A percentile compares a stretch with the other conserved stretches of the same genome.
phyloP scores from a whole-genome alignment of 2,797 vertebrate genomes.

The Linurgus olivaceus region DNA sequence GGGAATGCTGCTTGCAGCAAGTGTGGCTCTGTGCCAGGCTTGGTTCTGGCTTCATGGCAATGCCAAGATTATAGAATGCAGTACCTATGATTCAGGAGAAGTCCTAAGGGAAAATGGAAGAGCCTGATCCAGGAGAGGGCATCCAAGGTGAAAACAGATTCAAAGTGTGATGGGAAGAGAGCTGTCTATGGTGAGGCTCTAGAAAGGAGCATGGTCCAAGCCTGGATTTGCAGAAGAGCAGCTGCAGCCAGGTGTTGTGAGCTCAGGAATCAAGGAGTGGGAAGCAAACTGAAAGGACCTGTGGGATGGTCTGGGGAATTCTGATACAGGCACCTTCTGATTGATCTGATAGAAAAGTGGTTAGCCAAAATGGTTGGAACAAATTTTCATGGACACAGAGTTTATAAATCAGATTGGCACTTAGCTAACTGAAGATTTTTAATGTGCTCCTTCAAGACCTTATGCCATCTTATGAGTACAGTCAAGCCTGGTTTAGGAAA shows the following conservation, averaged over 20 bases:
- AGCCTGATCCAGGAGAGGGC: not conserved
- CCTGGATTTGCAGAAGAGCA: not conserved
- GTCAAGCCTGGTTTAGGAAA: not conserved
- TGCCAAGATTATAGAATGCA: not conserved
- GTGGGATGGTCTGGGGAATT: not conserved
- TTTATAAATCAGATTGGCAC: not conserved
- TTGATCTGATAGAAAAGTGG: not conserved
- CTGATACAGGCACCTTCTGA: not conserved
- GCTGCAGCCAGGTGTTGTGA: not conserved
- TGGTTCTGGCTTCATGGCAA: not conserved
- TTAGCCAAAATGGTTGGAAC: not conserved
- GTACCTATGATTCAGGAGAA: not conserved
- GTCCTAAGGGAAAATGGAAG: not conserved
- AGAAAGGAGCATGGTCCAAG: not conserved
- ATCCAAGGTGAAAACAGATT: not conserved
- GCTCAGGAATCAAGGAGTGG: not conserved
- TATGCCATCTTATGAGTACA: not conserved
- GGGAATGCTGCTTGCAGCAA: not conserved
- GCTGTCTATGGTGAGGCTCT: not conserved
- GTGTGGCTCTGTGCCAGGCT: not conserved
- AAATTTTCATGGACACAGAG: fast-evolving
- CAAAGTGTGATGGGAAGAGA: not conserved
- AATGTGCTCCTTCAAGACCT: not conserved
- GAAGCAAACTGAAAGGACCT: not conserved
- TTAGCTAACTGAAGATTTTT: not conserved